Evolutionary conservation across 2,888 invertebrate species (phyloP).

Genomic region (Plagiodera versicolora): DNA sequence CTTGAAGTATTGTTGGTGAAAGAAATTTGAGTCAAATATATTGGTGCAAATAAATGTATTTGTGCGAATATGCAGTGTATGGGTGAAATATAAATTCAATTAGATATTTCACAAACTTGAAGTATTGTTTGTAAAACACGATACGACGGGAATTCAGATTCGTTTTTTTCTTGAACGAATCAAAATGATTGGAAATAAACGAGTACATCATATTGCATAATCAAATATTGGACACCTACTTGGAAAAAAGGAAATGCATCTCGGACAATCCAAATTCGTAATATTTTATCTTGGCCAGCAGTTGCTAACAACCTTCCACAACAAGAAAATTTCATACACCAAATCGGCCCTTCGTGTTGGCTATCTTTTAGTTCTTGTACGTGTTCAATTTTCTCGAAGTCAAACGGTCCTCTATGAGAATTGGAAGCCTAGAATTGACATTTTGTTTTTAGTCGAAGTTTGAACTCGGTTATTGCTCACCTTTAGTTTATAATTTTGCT

Average conservation of each 20-base stretch:
- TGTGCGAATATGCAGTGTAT: too few species aligned
- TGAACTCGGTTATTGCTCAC: slow-evolving; percentile 25
- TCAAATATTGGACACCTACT: slow-evolving; percentile 50
- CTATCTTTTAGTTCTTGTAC: slow-evolving; percentile 70
- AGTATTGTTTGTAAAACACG: too few species aligned
- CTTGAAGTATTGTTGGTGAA: too few species aligned
- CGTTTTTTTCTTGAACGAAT: too few species aligned
- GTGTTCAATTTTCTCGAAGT: slow-evolving; percentile 88
- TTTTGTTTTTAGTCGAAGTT: not conserved
- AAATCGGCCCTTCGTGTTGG: slow-evolving; percentile 93
- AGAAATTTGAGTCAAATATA: too few species aligned
- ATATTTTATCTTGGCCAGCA: slow-evolving; percentile 93
- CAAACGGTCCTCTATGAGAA: slow-evolving; percentile 95
- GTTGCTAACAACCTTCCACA: slow-evolving; percentile 95
- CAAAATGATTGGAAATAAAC: too few species aligned
- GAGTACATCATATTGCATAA: not conserved
- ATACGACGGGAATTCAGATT: too few species aligned
- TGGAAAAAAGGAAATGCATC: slow-evolving; percentile 91
- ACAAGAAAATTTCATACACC: slow-evolving; percentile 98
- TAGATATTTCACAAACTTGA: too few species aligned
- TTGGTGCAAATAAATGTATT: too few species aligned
- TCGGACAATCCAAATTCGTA: slow-evolving; percentile 93
- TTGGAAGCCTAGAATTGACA: slow-evolving; percentile 68
- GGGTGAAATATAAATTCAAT: too few species aligned
- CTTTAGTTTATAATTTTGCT: slow-evolving; percentile 84